Evolutionary conservation across 2,888 invertebrate species (phyloP).

Genomic region (Eupithecia vulgata): DNA sequence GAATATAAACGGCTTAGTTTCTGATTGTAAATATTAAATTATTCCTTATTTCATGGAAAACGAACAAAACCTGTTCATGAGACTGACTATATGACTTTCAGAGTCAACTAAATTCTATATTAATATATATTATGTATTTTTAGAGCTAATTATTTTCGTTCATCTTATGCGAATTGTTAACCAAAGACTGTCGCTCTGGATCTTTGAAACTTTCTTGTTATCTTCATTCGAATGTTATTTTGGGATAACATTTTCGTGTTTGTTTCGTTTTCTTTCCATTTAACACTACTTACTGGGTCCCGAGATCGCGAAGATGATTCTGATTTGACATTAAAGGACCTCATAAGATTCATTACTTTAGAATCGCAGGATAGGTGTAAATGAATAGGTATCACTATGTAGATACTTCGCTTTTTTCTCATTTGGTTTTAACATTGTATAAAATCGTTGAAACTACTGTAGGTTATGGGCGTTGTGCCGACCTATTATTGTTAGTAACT

Average conservation of each 20-base stretch:
- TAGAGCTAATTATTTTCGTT: constrained; percentile 42
- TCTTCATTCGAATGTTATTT: constrained; percentile 20
- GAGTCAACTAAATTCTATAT: constrained; percentile 52
- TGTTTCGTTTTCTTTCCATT: constrained; percentile 18
- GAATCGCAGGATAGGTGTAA: constrained; percentile 3
- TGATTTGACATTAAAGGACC: background rate
- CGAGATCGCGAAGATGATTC: background rate
- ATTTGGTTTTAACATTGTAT: constrained; percentile 24
- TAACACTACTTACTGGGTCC: constrained; percentile 13
- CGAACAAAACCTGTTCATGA: constrained; percentile 60
- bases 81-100: constrained; percentile 64
- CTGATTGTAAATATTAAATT: constrained; percentile 54
- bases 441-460: constrained; percentile 15
- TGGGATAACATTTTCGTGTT: constrained; percentile 3
- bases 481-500: constrained; percentile 29
- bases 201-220: constrained; percentile 36
- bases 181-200: constrained; percentile 61
- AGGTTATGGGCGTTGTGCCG: constrained; percentile 30
- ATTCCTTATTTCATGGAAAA: constrained; percentile 58
- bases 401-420: constrained; percentile 8
- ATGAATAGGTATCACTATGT: background rate
- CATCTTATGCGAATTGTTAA: constrained; percentile 52
- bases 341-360: background rate
- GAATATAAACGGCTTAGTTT: constrained; percentile 28
- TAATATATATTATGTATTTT: constrained; percentile 39